Evolutionary conservation across 2,888 invertebrate species (phyloP), one percentile per base, ranked within the genome.

Genomic region (Macrosoma leucophasiata): DNA sequence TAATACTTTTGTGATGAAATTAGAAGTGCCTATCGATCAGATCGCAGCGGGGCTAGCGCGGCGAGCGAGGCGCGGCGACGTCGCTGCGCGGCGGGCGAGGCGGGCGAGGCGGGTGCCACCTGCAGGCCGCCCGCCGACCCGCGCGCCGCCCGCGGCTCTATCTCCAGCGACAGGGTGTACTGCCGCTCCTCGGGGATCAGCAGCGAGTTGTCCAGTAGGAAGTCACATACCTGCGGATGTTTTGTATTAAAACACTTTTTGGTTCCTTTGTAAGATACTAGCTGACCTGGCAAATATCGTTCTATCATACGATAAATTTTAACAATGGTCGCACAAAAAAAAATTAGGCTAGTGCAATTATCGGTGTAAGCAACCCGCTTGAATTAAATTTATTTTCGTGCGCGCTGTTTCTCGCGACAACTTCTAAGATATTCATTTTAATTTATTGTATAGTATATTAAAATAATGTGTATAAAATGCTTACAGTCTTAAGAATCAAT

Each of bases 111-210:
- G 32, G 57, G 46, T 22, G 48, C 50, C 33, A 30, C 38, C 19
- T 41, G 51, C 33, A 55, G 44, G 2, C 65, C 63, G 7, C 68
- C 70, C 0, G 71, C 61, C 8, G 68, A 62, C 1, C 77, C 78
- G 0, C 79, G 74, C 2, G 77, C 52, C 18, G 88, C 87, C 33
- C 95, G 88, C 1, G 96, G 96, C 76, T 96, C 96, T 46, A 96
- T 89, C 62, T 91, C 90, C 53, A 96, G 77, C 0, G 95, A 95
- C 48, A 91, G 86, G 34, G 88, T 88, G 77, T 95, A 96, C 36
- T 95, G 88, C 17, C 94, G 92, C 69, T 95, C 95, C 59, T 95
- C 95, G 23, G 91, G 89, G 49, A 94, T 85, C 31, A 94, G 85
- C 29, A 95, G 79, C 10, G 90, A 89, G 1, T 90, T 87, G 67